Base-by-base conservation (phyloP, 2,113 vertebrate genomes). In the Strigops habroptila region DNA sequence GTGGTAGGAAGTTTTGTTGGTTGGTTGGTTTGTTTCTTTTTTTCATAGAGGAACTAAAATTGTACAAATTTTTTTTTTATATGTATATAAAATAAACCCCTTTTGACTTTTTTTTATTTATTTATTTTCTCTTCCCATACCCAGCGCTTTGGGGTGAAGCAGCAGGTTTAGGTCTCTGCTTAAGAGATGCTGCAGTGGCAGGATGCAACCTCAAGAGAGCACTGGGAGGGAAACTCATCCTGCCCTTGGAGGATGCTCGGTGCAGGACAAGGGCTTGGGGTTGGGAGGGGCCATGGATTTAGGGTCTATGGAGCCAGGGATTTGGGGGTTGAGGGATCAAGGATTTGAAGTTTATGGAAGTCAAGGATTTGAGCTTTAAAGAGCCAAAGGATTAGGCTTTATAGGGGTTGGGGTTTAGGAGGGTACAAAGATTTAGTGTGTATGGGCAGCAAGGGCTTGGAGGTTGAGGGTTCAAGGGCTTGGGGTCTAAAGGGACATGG, bases 21-120 rank as follows among this genome's bases (percentile, higher is more conserved):
- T n/a, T n/a, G n/a, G n/a, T 69, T 18, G 53, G 53, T 57, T 57
- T 18, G 53, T 91, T 85, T 80, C 91, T 94, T 92, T 89, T 95
- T 96, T 97, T 85, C 86, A 92, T 92, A 95, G 98, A 98, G 93
- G 91, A 96, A 96, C 94, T 97, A 97, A 97, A 97, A 97, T 82
- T 97, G 96, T 98, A 98, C 84, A 97, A 94, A 88, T n/a, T 46
- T 68, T 84, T 53, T 46, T 94, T 93, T 96, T 94, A 95, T 86
- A 96, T 93, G 96, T 55, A 33, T 55, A 55, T 43, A 78, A 97
- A 98, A 97, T 93, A 97, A 98, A 97, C 86, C 90, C 79, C 41
- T 97, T 98, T 97, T 95, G 93, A 94, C 68, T 90, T 96, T 96
- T 97, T 94, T 79, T 24, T 53, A 23, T 68, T 69, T 81, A 12